Evolutionary conservation across 2,888 invertebrate genomes (phyloP).

Genomic region (Pyrochroa serraticornis): DNA sequence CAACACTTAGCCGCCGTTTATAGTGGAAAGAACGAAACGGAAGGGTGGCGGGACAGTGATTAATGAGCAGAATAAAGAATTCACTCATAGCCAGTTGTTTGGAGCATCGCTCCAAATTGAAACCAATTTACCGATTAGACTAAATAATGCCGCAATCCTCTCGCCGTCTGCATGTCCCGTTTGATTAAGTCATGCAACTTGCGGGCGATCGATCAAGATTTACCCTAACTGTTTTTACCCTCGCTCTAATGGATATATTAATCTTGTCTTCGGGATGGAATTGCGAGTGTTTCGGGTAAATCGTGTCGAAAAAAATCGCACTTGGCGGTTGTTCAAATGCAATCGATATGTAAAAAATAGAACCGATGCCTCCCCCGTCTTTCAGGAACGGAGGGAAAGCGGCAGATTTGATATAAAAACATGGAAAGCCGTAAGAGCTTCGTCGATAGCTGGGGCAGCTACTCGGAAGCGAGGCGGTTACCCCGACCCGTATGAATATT

Average conservation of each 20-base stretch:
- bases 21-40: constrained; percentile 32
- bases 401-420: not conserved
- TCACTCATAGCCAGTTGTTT: constrained; percentile 39
- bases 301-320: no score
- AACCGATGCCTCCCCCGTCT: not conserved
- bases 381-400: not conserved
- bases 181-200: constrained; percentile 31
- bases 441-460: not conserved
- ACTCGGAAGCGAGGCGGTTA: constrained; percentile 5
- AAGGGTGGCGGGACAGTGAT: constrained; percentile 43
- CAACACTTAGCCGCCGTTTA: constrained; percentile 29
- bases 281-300: not conserved
- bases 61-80: constrained; percentile 47
- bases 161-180: constrained; percentile 12
- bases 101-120: constrained; percentile 38
- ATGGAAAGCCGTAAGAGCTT: not conserved
- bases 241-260: constrained; percentile 18
- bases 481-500: constrained; percentile 34
- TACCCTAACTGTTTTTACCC: constrained; percentile 10
- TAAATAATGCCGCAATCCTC: constrained; percentile 31
- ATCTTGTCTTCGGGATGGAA: constrained; percentile 15
- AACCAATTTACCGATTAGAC: constrained; percentile 45
- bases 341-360: constrained; percentile 1
- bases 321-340: not conserved
- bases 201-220: constrained; percentile 33